phyloP scores from a whole-genome alignment of 1,140 invertebrate species.

The Limonius californicus region DNA sequence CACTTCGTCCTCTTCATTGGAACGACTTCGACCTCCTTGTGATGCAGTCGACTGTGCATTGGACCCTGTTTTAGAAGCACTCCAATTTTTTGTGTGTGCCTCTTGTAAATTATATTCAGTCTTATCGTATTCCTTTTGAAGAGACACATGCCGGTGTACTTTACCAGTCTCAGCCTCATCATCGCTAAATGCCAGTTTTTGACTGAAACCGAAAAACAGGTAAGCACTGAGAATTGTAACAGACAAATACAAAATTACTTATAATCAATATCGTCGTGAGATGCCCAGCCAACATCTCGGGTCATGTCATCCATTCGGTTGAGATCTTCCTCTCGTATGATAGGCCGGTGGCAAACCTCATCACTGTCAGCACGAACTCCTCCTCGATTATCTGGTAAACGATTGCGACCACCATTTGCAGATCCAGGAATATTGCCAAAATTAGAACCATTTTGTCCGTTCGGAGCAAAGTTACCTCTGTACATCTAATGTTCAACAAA shows the following conservation, averaged over 20 bases:
- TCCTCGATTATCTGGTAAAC: slow-evolving; percentile 29
- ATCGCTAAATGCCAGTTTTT: slow-evolving; percentile 91
- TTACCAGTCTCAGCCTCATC: slow-evolving; percentile 62
- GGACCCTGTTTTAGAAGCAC: slow-evolving; percentile 31
- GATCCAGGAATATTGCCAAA: slow-evolving; percentile 29
- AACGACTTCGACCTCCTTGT: slow-evolving; percentile 18
- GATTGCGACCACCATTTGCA: slow-evolving; percentile 22
- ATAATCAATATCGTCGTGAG: slow-evolving; percentile 91
- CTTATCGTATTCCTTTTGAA: slow-evolving; percentile 40
- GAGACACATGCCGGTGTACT: slow-evolving; percentile 1
- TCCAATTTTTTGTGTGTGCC: slow-evolving; percentile 39
- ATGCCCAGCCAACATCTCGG: slow-evolving; percentile 85
- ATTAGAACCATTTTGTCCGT: slow-evolving; percentile 36
- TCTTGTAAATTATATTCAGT: slow-evolving; percentile 45
- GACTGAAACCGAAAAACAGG: slow-evolving; percentile 53
- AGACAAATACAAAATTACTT: slow-evolving; percentile 61
- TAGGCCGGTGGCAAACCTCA: slow-evolving; percentile 64
- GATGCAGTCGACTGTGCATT: slow-evolving; percentile 30
- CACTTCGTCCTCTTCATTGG: slow-evolving; percentile 67
- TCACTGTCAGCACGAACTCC: slow-evolving; percentile 45
- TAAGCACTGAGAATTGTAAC: no score
- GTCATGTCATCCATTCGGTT: slow-evolving; percentile 88
- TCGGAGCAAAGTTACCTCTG: slow-evolving; percentile 33
- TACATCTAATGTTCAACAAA: slow-evolving; percentile 21
- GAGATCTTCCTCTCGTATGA: slow-evolving; percentile 89